Evolutionary conservation across 2,797 vertebrate species (phyloP), one percentile per base, ranked within the genome.

Genomic region (Gambelia wislizenii): DNA sequence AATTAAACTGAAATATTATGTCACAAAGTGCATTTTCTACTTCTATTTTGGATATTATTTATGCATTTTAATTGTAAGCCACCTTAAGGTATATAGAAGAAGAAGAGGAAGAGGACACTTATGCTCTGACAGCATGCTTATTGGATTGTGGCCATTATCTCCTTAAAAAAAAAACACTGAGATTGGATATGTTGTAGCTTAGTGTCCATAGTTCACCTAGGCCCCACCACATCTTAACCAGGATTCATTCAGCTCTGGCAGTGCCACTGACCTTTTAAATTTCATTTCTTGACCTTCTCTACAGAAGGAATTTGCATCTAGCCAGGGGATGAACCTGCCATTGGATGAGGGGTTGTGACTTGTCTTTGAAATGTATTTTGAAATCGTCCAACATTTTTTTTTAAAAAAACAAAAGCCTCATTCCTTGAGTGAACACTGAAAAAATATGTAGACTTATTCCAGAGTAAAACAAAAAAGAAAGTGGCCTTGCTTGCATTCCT

Each of bases 391-490:
- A 74, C 74, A 10, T 72, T 56, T 64, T 59, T 67, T 67, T 30
- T 30, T 67, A 33, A 33, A 33, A 33, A 67, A 90, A 77, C 13
- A 78, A n/a, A 33, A 18, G 52, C 2, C 59, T 22, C 59, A 7
- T 54, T 88, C 25, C 89, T 91, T 85, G 90, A 70, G 87, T 92
- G 87, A 90, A 88, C 82, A 83, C 90, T 80, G 85, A 95, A 89
- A 92, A 94, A 86, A 91, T 89, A 89, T 93, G 13, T 42, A 90
- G 91, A 75, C 92, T 64, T 81, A 67, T 76, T 61, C 78, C 82
- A 78, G 84, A 82, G 84, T 92, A 92, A 95, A 95, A 87, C 91
- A 94, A 92, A 94, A 92, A 91, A 72, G 91, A 93, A 81, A 94
- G 83, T 94, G 89, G 83, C 59, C 80, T 72, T 90, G 59, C 80